These are phyloP conservation scores for Sebastes vulpes DNA, from an alignment of 2,797 vertebrate genomes.

Conservation along the genomic window DNA sequence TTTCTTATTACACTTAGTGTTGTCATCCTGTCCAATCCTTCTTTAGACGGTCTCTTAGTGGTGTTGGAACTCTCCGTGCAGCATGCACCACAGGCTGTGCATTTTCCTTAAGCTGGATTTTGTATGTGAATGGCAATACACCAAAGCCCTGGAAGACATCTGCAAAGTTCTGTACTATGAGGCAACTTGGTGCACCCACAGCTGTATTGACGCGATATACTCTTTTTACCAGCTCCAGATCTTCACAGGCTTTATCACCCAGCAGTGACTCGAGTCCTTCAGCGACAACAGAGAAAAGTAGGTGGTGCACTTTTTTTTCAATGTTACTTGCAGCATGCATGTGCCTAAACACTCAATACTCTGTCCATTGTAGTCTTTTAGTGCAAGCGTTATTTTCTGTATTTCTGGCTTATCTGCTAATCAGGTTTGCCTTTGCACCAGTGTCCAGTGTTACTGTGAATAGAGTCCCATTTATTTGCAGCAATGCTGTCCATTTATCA, in stretches of 20 bases:
- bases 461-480: not conserved
- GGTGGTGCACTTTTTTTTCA: not conserved
- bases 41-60: too few species aligned
- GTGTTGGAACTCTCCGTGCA: not conserved
- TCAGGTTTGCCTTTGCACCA: not conserved
- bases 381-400: not conserved
- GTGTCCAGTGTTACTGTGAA: not conserved
- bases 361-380: not conserved
- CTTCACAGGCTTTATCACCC: not conserved
- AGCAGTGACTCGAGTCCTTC: not conserved
- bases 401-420: not conserved
- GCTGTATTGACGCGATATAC: not conserved
- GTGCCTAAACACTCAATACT: not conserved
- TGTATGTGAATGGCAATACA: not conserved
- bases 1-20: too few species aligned
- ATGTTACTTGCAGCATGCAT: not conserved
- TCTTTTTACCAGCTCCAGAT: not conserved
- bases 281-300: not conserved
- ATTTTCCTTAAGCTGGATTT: conserved; percentile 5
- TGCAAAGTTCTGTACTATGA: not conserved
- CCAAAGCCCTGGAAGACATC: not conserved
- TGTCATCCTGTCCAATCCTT: too few species aligned
- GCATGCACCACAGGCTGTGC: conserved; percentile 1
- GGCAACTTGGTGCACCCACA: not conserved
- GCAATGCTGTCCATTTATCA: not conserved